phyloP scores from a whole-genome alignment of 1,140 invertebrate species.

The Scaptomyza pallida region DNA sequence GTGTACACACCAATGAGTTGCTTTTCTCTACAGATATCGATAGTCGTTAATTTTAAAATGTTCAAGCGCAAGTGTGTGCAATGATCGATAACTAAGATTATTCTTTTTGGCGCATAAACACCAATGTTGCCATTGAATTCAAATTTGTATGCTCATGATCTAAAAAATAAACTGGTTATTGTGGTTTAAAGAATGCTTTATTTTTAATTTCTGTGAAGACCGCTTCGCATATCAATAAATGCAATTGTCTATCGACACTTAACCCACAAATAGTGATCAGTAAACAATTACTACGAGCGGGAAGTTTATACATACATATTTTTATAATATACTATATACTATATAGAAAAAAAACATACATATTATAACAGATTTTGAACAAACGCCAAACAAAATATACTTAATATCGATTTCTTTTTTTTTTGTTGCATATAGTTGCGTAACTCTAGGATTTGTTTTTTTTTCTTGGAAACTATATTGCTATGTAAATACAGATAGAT shows the following conservation, averaged over 20 bases:
- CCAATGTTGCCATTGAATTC: background rate
- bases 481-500: slow-evolving; percentile 60
- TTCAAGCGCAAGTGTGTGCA: slow-evolving; percentile 1
- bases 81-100: background rate
- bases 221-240: slow-evolving; percentile 9
- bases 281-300: slow-evolving; percentile 4
- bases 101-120: background rate
- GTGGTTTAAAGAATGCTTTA: slow-evolving; percentile 1
- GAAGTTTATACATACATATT: slow-evolving; percentile 5
- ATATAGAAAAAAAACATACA: slow-evolving; percentile 12
- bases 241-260: slow-evolving; percentile 4
- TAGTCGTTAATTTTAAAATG: background rate
- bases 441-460: slow-evolving; percentile 11
- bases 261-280: background rate
- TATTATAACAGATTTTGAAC: slow-evolving; percentile 9
- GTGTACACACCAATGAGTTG: background rate
- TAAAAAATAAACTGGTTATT: no score
- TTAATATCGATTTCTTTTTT: slow-evolving; percentile 38
- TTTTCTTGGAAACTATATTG: slow-evolving; percentile 34
- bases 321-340: slow-evolving; percentile 3
- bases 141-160: slow-evolving; percentile 16
- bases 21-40: background rate
- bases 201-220: background rate
- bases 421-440: background rate
- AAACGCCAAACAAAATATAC: slow-evolving; percentile 29